Conservation (phyloP, 2,888 invertebrate species). For the Plagodis dolabraria region DNA sequence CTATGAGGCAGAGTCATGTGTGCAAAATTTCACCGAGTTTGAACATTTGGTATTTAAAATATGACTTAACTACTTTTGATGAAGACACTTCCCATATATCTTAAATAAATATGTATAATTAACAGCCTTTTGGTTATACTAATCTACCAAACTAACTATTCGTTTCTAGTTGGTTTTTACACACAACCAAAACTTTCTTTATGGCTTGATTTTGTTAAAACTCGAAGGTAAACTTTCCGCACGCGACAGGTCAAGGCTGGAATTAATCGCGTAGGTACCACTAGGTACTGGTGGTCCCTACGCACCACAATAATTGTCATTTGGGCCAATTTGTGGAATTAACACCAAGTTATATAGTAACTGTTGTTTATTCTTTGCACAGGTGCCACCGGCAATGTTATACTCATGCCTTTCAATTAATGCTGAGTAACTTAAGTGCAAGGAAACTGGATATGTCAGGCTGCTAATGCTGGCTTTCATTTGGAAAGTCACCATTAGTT, state of each 20-base stretch:
- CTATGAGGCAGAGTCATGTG: no score
- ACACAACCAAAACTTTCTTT: conserved; percentile 10
- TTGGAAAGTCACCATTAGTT: no score
- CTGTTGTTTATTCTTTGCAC: conserved; percentile 1
- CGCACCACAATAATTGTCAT: conserved; percentile 58
- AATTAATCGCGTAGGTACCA: conserved; percentile 27
- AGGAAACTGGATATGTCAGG: neutral
- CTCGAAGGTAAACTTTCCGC: conserved; percentile 54
- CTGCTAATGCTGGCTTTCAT: no score
- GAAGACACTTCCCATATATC: no score
- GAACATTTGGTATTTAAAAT: no score
- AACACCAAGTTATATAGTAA: conserved; percentile 39
- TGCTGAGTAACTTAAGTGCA: conserved; percentile 12
- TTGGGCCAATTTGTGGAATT: conserved; percentile 73
- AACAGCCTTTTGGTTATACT: no score
- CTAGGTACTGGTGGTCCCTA: conserved; percentile 33
- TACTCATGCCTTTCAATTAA: conserved; percentile 18
- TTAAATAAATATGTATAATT: no score
- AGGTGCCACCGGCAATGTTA: conserved; percentile 14
- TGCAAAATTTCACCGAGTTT: no score
- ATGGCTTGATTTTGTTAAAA: conserved; percentile 39
- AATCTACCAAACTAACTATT: no score
- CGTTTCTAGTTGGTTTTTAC: no score
- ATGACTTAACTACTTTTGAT: no score
- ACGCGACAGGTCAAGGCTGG: conserved; percentile 76